A percentile compares a stretch with the other conserved stretches of the same genome.
Conservation (phyloP, 2,797 vertebrate genomes). For the Miopithecus talapoin region DNA sequence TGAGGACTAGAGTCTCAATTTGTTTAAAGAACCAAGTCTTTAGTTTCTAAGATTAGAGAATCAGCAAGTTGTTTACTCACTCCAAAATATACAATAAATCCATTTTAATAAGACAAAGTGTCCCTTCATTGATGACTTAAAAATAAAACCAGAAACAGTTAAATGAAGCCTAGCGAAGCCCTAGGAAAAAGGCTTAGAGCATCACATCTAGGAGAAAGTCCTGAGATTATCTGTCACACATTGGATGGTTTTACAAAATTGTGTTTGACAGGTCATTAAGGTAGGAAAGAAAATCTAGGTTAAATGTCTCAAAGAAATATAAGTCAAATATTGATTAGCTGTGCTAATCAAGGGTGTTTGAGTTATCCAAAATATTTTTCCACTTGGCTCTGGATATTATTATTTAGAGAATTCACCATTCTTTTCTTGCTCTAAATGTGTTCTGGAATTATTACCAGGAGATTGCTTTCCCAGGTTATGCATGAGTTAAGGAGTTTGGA, state of each 20-base stretch:
- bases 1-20: neutral
- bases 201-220: neutral
- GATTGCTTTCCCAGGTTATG: neutral
- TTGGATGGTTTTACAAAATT: neutral
- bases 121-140: neutral
- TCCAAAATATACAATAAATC: neutral
- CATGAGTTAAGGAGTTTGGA: neutral
- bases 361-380: neutral
- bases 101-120: neutral
- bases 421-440: neutral
- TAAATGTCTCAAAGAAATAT: conserved; percentile 25
- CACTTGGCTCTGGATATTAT: neutral
- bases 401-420: neutral
- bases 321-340: conserved; percentile 2
- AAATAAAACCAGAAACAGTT: conserved; percentile 16
- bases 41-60: neutral
- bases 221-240: neutral
- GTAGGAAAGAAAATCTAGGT: neutral
- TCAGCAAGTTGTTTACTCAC: neutral
- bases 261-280: neutral
- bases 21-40: neutral
- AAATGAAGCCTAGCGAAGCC: neutral
- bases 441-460: neutral
- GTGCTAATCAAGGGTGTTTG: neutral
- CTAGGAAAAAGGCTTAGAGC: neutral